phyloP scores from a whole-genome alignment of 2,113 vertebrate genomes.

The Callipepla californica region DNA sequence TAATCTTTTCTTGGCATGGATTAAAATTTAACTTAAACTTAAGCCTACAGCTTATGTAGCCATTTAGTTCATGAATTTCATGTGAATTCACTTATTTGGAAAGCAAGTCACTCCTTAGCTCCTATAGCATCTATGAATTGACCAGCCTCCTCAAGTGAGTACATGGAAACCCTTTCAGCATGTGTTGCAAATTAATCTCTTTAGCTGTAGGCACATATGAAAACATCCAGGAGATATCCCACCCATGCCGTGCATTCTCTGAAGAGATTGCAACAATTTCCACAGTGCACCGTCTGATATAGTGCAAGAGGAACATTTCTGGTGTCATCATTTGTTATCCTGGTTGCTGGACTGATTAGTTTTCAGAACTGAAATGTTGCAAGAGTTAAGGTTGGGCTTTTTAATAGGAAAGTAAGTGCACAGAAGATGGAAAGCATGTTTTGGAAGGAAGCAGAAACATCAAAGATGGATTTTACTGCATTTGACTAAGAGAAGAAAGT shows the following conservation, averaged over 20 bases:
- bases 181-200: neutral
- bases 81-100: neutral
- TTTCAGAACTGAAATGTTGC: constrained; percentile 1
- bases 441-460: neutral
- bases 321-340: neutral
- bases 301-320: neutral
- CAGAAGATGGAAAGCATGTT: neutral
- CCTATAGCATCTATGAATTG: neutral
- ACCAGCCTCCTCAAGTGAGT: neutral
- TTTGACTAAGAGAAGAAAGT: constrained; percentile 20
- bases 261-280: neutral
- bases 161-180: neutral
- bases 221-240: neutral
- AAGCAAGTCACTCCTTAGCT: neutral
- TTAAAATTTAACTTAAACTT: neutral
- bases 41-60: neutral
- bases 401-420: neutral
- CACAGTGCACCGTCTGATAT: neutral
- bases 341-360: neutral
- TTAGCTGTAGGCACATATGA: neutral
- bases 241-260: neutral
- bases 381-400: neutral
- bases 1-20: neutral
- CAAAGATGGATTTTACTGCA: neutral
- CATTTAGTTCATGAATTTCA: neutral